Percentiles rank a stretch among this genome's conserved stretches.
Conservation (phyloP, 2,113 vertebrate species). For the Heterotilapia buettikoferi region DNA sequence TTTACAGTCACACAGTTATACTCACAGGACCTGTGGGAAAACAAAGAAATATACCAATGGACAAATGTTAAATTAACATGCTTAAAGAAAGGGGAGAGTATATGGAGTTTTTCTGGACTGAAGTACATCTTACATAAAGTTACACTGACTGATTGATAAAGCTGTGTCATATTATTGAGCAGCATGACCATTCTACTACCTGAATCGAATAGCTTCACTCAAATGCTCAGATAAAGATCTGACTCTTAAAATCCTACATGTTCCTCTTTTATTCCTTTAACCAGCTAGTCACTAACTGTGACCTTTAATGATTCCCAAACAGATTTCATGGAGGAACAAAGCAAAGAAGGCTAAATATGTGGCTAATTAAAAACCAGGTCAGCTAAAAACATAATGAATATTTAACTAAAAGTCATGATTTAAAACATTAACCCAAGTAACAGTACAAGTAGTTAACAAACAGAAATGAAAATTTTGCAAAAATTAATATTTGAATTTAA, state of each 20-base stretch:
- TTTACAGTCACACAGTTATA: background rate
- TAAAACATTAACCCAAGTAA: background rate
- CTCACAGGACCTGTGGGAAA: background rate
- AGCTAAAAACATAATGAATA: background rate
- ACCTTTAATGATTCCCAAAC: background rate
- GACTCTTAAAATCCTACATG: background rate
- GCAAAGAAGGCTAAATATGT: background rate
- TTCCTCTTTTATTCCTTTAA: background rate
- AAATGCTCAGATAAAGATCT: background rate
- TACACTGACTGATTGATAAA: background rate
- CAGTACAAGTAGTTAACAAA: background rate
- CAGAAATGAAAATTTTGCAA: background rate
- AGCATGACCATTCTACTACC: background rate
- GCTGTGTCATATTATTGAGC: background rate
- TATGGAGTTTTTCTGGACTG: background rate
- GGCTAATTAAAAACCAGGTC: background rate
- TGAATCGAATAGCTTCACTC: background rate
- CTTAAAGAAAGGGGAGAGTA: background rate
- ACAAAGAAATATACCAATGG: background rate
- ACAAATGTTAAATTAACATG: background rate
- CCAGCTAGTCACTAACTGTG: background rate
- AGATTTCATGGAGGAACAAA: background rate
- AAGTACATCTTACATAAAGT: background rate
- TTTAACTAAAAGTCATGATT: background rate
- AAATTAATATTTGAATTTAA: background rate